Evolutionary conservation across 2,888 invertebrate genomes (phyloP).

Genomic region (Dysmachus trigonus): DNA sequence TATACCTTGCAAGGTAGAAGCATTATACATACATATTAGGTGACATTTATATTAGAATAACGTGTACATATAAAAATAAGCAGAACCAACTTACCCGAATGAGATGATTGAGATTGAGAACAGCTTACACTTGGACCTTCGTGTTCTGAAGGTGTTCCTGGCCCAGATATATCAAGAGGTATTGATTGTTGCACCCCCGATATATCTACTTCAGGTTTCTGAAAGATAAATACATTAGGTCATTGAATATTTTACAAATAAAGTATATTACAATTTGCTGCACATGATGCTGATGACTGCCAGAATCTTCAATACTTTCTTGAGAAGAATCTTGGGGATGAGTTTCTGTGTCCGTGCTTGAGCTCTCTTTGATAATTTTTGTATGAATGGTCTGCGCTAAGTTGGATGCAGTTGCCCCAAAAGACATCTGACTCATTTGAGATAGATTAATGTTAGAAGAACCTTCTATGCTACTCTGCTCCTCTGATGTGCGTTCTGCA

Average conservation of each 20-base stretch:
- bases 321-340: slow-evolving; percentile 67
- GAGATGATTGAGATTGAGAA: slow-evolving; percentile 61
- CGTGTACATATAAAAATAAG: not conserved
- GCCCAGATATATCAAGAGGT: slow-evolving; percentile 64
- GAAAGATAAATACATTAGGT: slow-evolving; percentile 49
- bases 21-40: not conserved
- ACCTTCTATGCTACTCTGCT: slow-evolving; percentile 62
- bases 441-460: slow-evolving; percentile 63
- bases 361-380: slow-evolving; percentile 64
- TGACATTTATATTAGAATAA: not conserved
- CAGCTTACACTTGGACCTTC: slow-evolving; percentile 60
- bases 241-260: slow-evolving; percentile 26
- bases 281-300: slow-evolving; percentile 63
- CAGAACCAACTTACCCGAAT: slow-evolving; percentile 59
- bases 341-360: slow-evolving; percentile 65
- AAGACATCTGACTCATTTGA: slow-evolving; percentile 66
- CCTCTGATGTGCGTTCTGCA: slow-evolving; percentile 67
- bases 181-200: slow-evolving; percentile 62
- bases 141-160: slow-evolving; percentile 61
- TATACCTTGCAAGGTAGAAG: not conserved
- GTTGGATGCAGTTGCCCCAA: slow-evolving; percentile 62
- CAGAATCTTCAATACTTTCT: slow-evolving; percentile 67
- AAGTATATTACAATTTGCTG: slow-evolving; percentile 64
- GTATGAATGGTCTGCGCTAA: slow-evolving; percentile 61
- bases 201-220: slow-evolving; percentile 64